phyloP scores from a whole-genome alignment of 2,113 vertebrate genomes.

The Polyodon spathula region DNA sequence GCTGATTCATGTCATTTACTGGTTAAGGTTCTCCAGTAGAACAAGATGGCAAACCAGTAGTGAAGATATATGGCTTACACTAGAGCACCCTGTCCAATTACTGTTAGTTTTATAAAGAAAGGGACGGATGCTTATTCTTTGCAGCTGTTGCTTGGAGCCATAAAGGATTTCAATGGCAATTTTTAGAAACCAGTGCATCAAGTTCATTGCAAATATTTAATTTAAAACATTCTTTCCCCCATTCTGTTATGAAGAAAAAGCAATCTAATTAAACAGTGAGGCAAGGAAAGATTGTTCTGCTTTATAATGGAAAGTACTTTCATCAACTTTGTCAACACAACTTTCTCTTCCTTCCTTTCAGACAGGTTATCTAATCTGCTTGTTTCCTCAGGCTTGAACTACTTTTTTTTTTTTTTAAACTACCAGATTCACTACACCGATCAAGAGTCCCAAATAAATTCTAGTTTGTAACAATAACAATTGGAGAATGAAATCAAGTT shows the following conservation, averaged over 20 bases:
- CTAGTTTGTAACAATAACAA: too few species aligned
- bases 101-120: conserved; percentile 33
- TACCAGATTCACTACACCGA: too few species aligned
- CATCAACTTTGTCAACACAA: too few species aligned
- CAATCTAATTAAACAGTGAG: conserved; percentile 14
- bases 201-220: conserved; percentile 24
- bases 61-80: not conserved
- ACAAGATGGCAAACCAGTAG: not conserved
- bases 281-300: conserved; percentile 6
- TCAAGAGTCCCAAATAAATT: too few species aligned
- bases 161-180: conserved; percentile 30
- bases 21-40: not conserved
- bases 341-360: too few species aligned
- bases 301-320: not conserved
- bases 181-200: conserved; percentile 35
- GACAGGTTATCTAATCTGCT: too few species aligned
- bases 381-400: too few species aligned
- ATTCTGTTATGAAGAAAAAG: conserved; percentile 1
- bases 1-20: not conserved
- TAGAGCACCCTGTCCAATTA: not conserved
- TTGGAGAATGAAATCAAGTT: too few species aligned
- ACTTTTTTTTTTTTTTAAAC: too few species aligned
- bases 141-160: conserved; percentile 50
- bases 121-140: conserved; percentile 42
- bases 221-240: conserved; percentile 21